Conservation (phyloP, 2,888 invertebrate genomes). For the Athalia cordata region DNA sequence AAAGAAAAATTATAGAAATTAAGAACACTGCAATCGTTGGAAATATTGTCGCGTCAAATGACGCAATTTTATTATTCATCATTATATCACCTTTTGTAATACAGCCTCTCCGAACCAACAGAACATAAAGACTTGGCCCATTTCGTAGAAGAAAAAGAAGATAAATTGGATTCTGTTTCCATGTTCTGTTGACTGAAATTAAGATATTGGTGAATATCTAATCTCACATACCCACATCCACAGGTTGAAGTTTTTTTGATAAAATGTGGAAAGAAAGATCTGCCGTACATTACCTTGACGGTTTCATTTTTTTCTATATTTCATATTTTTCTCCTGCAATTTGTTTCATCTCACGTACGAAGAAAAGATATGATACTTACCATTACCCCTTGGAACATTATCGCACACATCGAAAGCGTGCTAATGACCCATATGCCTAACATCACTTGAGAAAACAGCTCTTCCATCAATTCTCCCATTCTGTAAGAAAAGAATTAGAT, state of each 20-base stretch:
- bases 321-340: constrained; percentile 5
- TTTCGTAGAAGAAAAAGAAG: not conserved
- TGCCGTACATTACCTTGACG: no score
- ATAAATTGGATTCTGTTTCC: not conserved
- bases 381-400: constrained; percentile 23
- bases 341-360: constrained; percentile 14
- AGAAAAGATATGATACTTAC: constrained; percentile 1
- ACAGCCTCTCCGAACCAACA: not conserved
- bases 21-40: not conserved
- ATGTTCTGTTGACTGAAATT: not conserved
- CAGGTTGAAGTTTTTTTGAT: no score
- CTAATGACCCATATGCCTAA: constrained; percentile 20
- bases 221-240: no score
- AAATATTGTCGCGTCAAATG: not conserved
- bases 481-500: not conserved
- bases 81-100: not conserved
- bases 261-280: no score
- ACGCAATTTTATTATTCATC: not conserved
- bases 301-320: not conserved
- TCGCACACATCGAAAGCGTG: constrained; percentile 3
- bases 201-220: not conserved
- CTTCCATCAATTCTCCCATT: not conserved
- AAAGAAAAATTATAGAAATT: not conserved
- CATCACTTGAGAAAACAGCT: constrained; percentile 1
- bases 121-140: not conserved